Conservation (phyloP, 2,888 invertebrate species). For the Asteroscopus sphinx region DNA sequence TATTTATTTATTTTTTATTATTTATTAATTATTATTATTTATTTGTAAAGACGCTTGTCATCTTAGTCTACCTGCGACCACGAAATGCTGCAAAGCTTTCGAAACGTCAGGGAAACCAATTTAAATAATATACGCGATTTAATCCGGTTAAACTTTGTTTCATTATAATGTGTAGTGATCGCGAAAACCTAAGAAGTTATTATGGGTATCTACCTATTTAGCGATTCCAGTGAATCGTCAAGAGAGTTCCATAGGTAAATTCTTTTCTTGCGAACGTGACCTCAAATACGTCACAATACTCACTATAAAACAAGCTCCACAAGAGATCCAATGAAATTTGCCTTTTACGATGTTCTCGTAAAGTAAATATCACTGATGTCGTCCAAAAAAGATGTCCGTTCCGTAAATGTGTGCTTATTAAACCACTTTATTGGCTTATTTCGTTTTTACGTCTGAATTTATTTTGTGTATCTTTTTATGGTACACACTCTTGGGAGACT, state of each 20-base stretch:
- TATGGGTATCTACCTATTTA: slow-evolving; percentile 24
- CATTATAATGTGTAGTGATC: too few species aligned
- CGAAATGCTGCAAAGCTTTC: too few species aligned
- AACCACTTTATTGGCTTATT: slow-evolving; percentile 76
- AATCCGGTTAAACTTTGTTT: too few species aligned
- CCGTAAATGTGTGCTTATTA: slow-evolving; percentile 75
- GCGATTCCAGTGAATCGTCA: slow-evolving; percentile 52
- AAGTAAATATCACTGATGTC: slow-evolving; percentile 78
- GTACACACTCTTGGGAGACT: slow-evolving; percentile 25
- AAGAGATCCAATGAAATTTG: slow-evolving; percentile 65
- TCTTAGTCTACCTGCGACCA: too few species aligned
- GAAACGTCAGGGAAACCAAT: too few species aligned
- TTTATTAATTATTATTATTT: too few species aligned
- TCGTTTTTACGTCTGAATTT: slow-evolving; percentile 68
- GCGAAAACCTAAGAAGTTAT: too few species aligned
- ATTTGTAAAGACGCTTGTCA: too few species aligned
- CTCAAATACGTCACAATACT: slow-evolving; percentile 44
- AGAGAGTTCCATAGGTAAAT: slow-evolving; percentile 37
- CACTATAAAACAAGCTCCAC: slow-evolving; percentile 60
- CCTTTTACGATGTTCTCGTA: slow-evolving; percentile 76
- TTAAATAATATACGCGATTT: too few species aligned
- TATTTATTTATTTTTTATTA: too few species aligned
- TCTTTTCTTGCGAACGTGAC: slow-evolving; percentile 45
- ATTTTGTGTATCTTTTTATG: slow-evolving; percentile 63
- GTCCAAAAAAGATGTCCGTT: slow-evolving; percentile 69